phyloP scores from a whole-genome alignment of 1,140 invertebrate genomes.

The Drosophila pseudoobscura region DNA sequence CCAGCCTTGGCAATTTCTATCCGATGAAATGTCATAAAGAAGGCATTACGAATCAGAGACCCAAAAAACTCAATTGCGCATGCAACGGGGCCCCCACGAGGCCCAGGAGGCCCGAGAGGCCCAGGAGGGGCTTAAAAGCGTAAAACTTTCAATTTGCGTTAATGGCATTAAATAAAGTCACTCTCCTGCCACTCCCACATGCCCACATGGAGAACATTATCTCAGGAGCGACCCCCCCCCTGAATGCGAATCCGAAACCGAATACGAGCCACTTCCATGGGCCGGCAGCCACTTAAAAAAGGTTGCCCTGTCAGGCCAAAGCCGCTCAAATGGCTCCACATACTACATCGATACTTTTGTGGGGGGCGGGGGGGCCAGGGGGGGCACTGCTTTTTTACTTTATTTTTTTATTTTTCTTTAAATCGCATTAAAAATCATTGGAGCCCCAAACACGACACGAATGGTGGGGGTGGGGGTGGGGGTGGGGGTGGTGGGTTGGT shows the following conservation, averaged over 20 bases:
- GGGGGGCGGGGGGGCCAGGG: neutral
- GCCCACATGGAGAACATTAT: slow-evolving; percentile 22
- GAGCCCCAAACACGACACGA: slow-evolving; percentile 48
- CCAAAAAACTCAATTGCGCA: slow-evolving; percentile 73
- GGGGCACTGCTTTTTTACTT: neutral
- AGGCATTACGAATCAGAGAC: slow-evolving; percentile 36
- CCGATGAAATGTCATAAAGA: slow-evolving; percentile 46
- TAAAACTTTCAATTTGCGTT: slow-evolving; percentile 81
- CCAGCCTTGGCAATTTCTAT: slow-evolving; percentile 21
- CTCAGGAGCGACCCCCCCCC: slow-evolving; percentile 11
- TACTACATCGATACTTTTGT: neutral
- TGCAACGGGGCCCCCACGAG: slow-evolving; percentile 52
- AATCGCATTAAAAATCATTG: slow-evolving; percentile 81
- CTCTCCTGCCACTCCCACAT: slow-evolving; percentile 15
- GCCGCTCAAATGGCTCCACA: slow-evolving; percentile 39
- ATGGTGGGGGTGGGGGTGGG: no score
- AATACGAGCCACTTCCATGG: slow-evolving; percentile 43
- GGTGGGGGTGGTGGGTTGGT: neutral
- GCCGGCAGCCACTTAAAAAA: slow-evolving; percentile 71
- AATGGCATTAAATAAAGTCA: slow-evolving; percentile 81
- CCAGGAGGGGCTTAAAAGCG: slow-evolving; percentile 48
- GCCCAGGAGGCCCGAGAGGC: no score
- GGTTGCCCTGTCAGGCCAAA: slow-evolving; percentile 53
- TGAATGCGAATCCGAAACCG: neutral
- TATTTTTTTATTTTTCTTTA: slow-evolving; percentile 49